Percentiles rank a stretch among this genome's conserved stretches.
Evolutionary conservation across 2,797 vertebrate species (phyloP).

Genomic region (Acanthis flammea): DNA sequence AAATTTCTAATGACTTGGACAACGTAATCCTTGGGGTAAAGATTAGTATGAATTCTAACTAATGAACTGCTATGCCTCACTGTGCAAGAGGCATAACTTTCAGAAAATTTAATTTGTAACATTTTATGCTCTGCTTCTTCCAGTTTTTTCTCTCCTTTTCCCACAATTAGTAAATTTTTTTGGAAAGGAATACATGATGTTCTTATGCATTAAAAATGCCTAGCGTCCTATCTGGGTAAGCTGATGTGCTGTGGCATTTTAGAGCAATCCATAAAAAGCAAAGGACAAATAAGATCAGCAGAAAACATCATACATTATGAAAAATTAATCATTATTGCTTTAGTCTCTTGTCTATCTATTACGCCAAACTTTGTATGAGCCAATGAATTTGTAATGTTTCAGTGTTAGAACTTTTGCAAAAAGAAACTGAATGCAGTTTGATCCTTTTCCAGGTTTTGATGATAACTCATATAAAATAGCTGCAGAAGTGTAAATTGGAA

Average conservation of each 20-base stretch:
- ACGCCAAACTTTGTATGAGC: neutral
- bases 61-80: neutral
- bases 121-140: conserved; percentile 24
- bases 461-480: neutral
- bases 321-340: neutral
- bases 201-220: neutral
- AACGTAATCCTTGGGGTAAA: neutral
- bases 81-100: neutral
- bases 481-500: neutral
- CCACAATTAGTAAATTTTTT: neutral
- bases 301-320: neutral
- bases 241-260: neutral
- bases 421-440: neutral
- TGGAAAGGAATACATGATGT: neutral
- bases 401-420: neutral
- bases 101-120: conserved; percentile 6
- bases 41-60: neutral
- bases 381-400: neutral
- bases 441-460: neutral
- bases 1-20: neutral
- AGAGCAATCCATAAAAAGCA: neutral
- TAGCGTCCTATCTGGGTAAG: neutral
- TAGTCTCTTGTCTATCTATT: neutral
- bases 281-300: neutral
- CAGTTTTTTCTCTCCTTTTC: neutral